phyloP scores from a whole-genome alignment of 2,797 vertebrate genomes.

The Lates japonicus region DNA sequence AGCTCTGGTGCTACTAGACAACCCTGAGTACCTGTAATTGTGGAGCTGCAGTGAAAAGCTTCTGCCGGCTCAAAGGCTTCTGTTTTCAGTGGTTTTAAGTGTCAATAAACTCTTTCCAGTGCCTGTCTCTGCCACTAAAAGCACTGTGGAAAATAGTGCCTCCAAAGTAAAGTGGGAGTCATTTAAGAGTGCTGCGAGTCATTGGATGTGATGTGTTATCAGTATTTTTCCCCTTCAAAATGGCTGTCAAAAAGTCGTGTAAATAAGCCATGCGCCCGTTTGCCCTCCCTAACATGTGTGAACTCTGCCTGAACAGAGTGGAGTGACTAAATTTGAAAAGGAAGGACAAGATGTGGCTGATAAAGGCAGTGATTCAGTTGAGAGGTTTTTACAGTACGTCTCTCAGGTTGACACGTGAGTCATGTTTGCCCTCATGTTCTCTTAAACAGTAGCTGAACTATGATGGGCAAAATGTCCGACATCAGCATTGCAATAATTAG shows the following conservation, averaged over 20 bases:
- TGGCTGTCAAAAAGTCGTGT: slow-evolving; percentile 38
- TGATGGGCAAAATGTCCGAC: background rate
- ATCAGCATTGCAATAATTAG: background rate
- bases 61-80: slow-evolving; percentile 89
- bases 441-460: slow-evolving; percentile 1
- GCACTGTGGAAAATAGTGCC: slow-evolving; percentile 69
- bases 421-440: slow-evolving; percentile 13
- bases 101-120: slow-evolving; percentile 87
- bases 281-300: slow-evolving; percentile 24
- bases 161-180: slow-evolving; percentile 65
- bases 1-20: slow-evolving; percentile 89
- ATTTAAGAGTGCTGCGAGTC: slow-evolving; percentile 55
- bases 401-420: slow-evolving; percentile 2
- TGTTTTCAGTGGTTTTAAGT: slow-evolving; percentile 93
- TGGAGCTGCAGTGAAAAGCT: slow-evolving; percentile 90
- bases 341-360: slow-evolving; percentile 32
- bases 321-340: slow-evolving; percentile 14
- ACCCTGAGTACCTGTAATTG: slow-evolving; percentile 95
- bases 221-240: slow-evolving; percentile 47
- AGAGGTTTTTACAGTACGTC: background rate
- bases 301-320: slow-evolving; percentile 33
- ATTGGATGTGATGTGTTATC: slow-evolving; percentile 58
- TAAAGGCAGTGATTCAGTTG: slow-evolving; percentile 5
- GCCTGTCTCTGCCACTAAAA: slow-evolving; percentile 66
- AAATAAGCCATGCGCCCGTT: slow-evolving; percentile 44